Evolutionary conservation across 1,140 invertebrate genomes (phyloP), one percentile per base, ranked within the genome.

Genomic region (Hyles euphorbiae): DNA sequence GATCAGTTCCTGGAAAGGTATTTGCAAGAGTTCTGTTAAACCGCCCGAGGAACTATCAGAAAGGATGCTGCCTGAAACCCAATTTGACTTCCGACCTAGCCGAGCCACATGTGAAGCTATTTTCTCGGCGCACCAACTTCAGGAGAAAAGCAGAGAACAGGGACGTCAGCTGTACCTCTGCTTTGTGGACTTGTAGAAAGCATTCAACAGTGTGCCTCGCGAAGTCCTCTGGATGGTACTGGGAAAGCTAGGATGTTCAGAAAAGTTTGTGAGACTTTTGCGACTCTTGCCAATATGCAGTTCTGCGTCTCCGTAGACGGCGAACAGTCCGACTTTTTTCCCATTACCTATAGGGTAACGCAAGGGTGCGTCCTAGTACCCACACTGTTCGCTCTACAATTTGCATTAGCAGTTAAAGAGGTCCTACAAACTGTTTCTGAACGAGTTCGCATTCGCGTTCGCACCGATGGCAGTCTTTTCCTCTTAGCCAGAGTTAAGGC

Each of bases 351-450:
- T 57, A 48, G 40, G 12, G 40, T 55, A 12, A 55, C 11, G 22
- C 65, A 71, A 53, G 62, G 60, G 6, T 71, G 62, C 46, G 65
- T 67, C 22, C 32, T 71, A 9, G 62, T 60, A 47, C 58, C 65
- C 33, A 67, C 64, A 9, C 53, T 67, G 3, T 65, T 65, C 9
- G 59, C 57, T 2, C 8, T 70, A 9, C 64, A 72, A 36, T 71
- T 71, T 56, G 56, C 57, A 49, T 52, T 56, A 1, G 61, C 60
- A 40, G 50, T 64, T 48, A 5, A 40, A 8, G 61, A 64, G 22
- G 61, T 60, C n/a, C 45, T 58, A 33, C 49, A 53, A 9, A 40
- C n/a, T 47, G 53, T 9, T 49, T 22, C 22, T 22, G 22, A 22
- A 22, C 1, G 22, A 22, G 22, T 22, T 22, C 22, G 22, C 22